Conservation (phyloP, 2,113 vertebrate genomes). For the Excalfactoria chinensis region DNA sequence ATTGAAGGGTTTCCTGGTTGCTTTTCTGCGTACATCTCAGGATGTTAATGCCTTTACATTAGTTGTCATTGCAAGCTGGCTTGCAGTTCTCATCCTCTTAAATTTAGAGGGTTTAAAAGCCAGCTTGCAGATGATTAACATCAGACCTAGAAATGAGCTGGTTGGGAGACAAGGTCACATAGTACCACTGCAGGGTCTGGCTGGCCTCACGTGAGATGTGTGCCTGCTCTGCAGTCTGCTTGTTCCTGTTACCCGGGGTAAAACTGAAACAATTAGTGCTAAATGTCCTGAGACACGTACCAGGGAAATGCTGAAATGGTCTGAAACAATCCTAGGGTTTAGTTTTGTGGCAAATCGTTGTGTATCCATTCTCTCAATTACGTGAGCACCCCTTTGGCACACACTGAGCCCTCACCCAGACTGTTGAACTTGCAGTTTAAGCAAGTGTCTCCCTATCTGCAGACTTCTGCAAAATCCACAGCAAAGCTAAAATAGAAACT, state of each 20-base stretch:
- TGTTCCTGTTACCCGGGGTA: background rate
- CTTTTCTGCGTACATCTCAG: background rate
- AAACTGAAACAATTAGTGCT: background rate
- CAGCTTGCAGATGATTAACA: conserved; percentile 10
- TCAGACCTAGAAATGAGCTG: background rate
- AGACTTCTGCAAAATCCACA: background rate
- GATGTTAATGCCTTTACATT: conserved; percentile 18
- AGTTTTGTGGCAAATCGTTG: background rate
- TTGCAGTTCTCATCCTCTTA: conserved; percentile 43
- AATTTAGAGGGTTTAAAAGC: conserved; percentile 41
- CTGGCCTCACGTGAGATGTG: background rate
- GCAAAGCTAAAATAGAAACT: background rate
- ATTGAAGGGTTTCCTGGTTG: conserved; percentile 33
- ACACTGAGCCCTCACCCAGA: rapidly evolving
- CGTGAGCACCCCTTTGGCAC: background rate
- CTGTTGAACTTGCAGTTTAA: background rate
- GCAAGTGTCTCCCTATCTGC: background rate
- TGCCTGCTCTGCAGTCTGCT: background rate
- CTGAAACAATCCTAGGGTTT: background rate
- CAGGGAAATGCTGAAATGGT: background rate
- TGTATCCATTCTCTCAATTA: background rate
- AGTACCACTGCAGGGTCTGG: background rate
- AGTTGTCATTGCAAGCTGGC: conserved; percentile 44
- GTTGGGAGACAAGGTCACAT: background rate
- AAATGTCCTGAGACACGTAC: background rate